These are phyloP conservation scores for Caenorhabditis panamensis DNA, from an alignment of 2,888 invertebrate genomes.

Conservation along the genomic window DNA sequence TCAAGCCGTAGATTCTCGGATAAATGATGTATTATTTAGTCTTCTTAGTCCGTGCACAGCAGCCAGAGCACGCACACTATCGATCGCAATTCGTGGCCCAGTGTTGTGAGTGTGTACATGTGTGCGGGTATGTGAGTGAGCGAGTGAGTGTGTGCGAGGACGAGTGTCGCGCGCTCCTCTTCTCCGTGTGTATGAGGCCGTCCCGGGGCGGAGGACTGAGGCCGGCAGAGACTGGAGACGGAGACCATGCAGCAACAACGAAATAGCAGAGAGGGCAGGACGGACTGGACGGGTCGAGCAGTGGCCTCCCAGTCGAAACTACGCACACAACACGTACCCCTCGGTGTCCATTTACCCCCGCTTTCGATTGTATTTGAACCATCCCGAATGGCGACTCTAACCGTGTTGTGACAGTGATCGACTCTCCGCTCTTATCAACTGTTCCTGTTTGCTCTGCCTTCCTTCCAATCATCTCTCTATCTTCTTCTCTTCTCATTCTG, in stretches of 20 bases:
- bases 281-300: conserved; percentile 49
- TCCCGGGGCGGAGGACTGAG: conserved; percentile 29
- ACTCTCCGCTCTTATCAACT: conserved; percentile 45
- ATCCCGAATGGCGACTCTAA: conserved; percentile 27
- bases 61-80: conserved; percentile 51
- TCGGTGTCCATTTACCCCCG: conserved; percentile 51
- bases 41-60: conserved; percentile 34
- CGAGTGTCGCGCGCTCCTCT: conserved; percentile 29
- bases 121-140: conserved; percentile 16
- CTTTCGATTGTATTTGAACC: conserved; percentile 52
- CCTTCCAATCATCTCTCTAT: conserved; percentile 27
- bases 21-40: conserved; percentile 56
- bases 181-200: conserved; percentile 44
- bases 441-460: conserved; percentile 38
- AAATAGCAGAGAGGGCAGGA: conserved; percentile 39
- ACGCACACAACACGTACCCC: conserved; percentile 61
- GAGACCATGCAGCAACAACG: conserved; percentile 21
- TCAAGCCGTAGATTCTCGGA: conserved; percentile 45
- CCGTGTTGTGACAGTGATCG: conserved; percentile 40
- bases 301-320: conserved; percentile 61
- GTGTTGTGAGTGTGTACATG: conserved; percentile 27
- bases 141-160: conserved; percentile 19
- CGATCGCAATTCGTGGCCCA: conserved; percentile 16
- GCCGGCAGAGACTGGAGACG: conserved; percentile 19
- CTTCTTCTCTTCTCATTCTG: conserved; percentile 32